Base-by-base conservation (phyloP, 2,888 invertebrate genomes). In the Ramazzottius varieornatus region DNA sequence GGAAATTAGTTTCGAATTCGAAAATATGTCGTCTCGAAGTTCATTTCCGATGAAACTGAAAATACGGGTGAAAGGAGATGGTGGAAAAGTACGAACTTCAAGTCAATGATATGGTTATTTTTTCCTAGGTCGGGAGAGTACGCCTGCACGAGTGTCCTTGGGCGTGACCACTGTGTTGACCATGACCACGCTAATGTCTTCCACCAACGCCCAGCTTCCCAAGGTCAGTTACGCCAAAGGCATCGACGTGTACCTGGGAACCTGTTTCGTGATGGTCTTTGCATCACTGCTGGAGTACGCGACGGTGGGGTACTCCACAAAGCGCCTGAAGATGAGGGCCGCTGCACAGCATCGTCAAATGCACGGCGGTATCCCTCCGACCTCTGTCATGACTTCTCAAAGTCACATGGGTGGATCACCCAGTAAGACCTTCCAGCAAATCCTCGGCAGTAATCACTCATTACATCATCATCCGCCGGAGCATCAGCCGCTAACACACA, bases 141-240 rank as follows among this genome's bases (percentile, higher is more conserved):
- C 90, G 71, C 90, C 90, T 70, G 91, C 90, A 73, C 83, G 91
- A 78, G 91, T 91, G 72, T 86, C 90, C 71, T 82, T 91, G 74
- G 90, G 90, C 73, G 90, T 91, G 74, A 91, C 90, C 79, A 91
- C 90, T 78, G 90, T 91, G 79, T 83, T 91, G 81, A 92, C 92
- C 75, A 92, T 92, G 91, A 93, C 93, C 73, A 93, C 92, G 71
- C 84, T 91, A 73, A 91, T 92, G 90, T 90, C 90, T 72, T 90
- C 89, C 73, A 91, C 90, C 72, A 91, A 91, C 77, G 89, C 90
- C 71, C 89, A 89, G 73, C 83, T 98, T 78, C 96, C 96, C 72
- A 91, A 96, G 82, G 92, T 93, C 76, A 91, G 91, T 70, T 93
- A 93, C 80, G 90, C 93, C 78, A 93, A 93, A 79, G 89, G 89